Base-by-base conservation (phyloP, 2,888 invertebrate species). In the Macrophya annulata region DNA sequence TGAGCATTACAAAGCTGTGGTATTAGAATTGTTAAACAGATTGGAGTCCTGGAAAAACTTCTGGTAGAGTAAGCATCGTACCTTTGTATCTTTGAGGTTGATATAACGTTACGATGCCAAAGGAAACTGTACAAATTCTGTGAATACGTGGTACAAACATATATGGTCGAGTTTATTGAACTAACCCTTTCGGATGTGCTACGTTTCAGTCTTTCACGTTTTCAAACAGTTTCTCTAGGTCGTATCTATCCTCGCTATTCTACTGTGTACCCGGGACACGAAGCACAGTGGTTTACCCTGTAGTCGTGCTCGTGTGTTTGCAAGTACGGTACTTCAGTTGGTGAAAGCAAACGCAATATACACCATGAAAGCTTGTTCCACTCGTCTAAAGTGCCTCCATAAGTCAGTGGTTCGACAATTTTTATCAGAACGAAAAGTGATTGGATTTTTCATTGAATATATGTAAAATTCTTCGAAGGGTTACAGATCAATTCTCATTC, bases 401-500 rank as follows among this genome's bases (percentile, higher is more conserved):
- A 77, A 77, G 59, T 62, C 77, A 76, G n/a, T 74, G 76, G 76
- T 77, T 55, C 45, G 84, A 37, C 84, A 51, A 74, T 84, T 51
- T 72, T 25, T n/a, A n/a, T 17, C 25, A 40, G 31, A 0, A 31
- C 12, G 59, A 31, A 48, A 68, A 51, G 55, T 37, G 31, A 74
- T 84, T 84, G 72, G 37, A 84, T 84, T 72, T 51, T 10, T 45
- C 51, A 25, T 84, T 71, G 15, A 25, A 68, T 8, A 37, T 37
- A 0, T 1, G 68, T 17, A 37, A 15, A 62, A 68, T 68, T 68
- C 37, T 68, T 68, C 12, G 15, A 37, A 68, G 17, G 15, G 25
- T 68, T 68, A n/a, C 8, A 55, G 68, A 37, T 37, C 68, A 4
- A 43, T 43, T 31, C 55, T 81, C 2, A 10, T 25, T 25, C 62